Percentiles rank a stretch among this genome's conserved stretches.
Conservation (phyloP, 2,797 vertebrate genomes). For the Dicrostonyx torquatus region DNA sequence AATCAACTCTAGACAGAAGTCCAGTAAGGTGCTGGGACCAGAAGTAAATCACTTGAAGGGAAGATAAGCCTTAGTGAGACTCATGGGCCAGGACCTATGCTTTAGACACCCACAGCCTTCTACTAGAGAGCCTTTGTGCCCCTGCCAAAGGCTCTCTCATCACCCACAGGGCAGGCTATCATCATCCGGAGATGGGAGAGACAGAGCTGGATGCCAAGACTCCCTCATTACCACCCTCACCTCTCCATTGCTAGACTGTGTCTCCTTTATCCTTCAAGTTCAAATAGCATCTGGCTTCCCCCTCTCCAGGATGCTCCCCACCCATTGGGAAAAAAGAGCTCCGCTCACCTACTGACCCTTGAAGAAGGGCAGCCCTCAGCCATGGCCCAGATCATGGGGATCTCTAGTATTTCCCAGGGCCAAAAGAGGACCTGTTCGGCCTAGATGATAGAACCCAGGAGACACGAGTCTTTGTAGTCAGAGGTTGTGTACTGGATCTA, state of each 20-base stretch:
- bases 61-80: not conserved
- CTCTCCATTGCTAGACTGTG: not conserved
- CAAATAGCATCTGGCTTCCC: not conserved
- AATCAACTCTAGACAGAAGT: not conserved
- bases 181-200: not conserved
- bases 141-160: not conserved
- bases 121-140: too few relatives aligned
- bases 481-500: not conserved
- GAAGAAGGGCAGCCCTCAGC: not conserved
- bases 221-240: not conserved
- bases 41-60: not conserved
- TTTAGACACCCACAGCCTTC: not conserved
- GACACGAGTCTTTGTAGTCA: not conserved
- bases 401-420: not conserved
- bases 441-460: not conserved
- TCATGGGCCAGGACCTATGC: not conserved
- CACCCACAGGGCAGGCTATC: not conserved
- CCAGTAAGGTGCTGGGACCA: not conserved
- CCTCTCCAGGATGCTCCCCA: not conserved
- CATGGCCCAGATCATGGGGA: too few relatives aligned
- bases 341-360: not conserved
- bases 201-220: not conserved
- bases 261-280: not conserved
- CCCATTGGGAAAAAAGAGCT: not conserved
- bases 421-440: not conserved